phyloP scores from a whole-genome alignment of 2,113 vertebrate species.

The Hemicordylus capensis region DNA sequence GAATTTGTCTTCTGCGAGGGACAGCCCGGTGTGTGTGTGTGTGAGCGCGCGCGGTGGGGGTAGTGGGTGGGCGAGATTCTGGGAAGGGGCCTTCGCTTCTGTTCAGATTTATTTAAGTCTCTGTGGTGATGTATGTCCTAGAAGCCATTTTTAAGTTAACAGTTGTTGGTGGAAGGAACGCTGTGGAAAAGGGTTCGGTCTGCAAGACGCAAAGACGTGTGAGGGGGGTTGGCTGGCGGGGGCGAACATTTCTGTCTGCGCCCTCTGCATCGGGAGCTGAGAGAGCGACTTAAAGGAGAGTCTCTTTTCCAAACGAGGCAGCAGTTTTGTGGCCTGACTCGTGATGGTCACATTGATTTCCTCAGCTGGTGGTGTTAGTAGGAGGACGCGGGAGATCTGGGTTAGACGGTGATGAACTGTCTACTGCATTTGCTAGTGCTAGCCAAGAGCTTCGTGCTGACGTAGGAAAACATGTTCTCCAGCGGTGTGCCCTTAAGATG shows the following conservation, averaged over 20 bases:
- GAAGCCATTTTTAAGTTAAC: slow-evolving; percentile 51
- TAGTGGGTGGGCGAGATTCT: too few relatives aligned
- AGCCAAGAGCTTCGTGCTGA: background rate
- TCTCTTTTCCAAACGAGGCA: background rate
- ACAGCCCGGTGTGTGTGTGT: background rate
- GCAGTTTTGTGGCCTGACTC: background rate
- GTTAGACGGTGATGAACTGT: background rate
- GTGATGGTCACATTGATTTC: background rate
- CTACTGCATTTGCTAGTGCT: background rate
- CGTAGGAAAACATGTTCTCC: background rate
- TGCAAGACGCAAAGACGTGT: background rate
- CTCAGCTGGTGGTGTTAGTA: background rate
- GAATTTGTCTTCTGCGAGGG: background rate
- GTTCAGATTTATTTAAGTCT: background rate
- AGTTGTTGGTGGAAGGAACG: background rate
- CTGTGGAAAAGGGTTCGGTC: background rate
- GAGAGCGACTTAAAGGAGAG: background rate
- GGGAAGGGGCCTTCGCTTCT: background rate
- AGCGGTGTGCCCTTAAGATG: too few relatives aligned
- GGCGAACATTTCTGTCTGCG: background rate
- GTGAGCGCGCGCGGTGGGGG: background rate
- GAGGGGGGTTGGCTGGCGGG: rapidly evolving
- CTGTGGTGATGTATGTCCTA: background rate
- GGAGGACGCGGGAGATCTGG: background rate
- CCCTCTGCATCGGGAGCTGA: background rate